These are phyloP conservation scores for Tamias sibiricus DNA, from an alignment of 2,113 vertebrate genomes.

Conservation along the genomic window DNA sequence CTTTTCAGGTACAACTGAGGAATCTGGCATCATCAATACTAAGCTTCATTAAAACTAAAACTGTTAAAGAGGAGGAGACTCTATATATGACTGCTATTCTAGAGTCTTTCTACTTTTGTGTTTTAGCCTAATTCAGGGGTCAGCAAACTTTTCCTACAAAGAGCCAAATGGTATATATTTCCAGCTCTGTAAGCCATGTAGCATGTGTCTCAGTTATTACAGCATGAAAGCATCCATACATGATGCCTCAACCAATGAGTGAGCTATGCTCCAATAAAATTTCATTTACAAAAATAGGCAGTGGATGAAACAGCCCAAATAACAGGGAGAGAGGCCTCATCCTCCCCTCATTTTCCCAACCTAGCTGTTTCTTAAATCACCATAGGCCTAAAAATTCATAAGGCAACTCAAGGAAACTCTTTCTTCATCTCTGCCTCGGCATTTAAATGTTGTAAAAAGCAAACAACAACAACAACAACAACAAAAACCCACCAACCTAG, in stretches of 20 bases:
- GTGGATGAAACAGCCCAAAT: no score
- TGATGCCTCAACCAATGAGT: neutral
- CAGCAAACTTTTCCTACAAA: neutral
- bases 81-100: neutral
- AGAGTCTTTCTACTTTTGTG: neutral
- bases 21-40: neutral
- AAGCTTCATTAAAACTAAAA: neutral
- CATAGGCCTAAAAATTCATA: neutral
- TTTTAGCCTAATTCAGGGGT: neutral
- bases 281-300: slow-evolving; percentile 1
- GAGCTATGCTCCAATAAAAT: neutral
- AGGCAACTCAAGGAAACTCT: neutral
- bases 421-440: neutral
- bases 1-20: neutral
- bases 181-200: neutral
- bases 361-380: neutral
- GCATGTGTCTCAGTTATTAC: neutral
- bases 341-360: neutral
- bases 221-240: rapidly evolving
- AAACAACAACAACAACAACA: no score
- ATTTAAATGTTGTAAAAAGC: slow-evolving; percentile 1
- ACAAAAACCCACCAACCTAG: neutral
- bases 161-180: neutral
- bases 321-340: neutral
- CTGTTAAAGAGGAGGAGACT: neutral